Evolutionary conservation across 2,888 invertebrate species (phyloP).

Genomic region (Agrilus biguttatus): DNA sequence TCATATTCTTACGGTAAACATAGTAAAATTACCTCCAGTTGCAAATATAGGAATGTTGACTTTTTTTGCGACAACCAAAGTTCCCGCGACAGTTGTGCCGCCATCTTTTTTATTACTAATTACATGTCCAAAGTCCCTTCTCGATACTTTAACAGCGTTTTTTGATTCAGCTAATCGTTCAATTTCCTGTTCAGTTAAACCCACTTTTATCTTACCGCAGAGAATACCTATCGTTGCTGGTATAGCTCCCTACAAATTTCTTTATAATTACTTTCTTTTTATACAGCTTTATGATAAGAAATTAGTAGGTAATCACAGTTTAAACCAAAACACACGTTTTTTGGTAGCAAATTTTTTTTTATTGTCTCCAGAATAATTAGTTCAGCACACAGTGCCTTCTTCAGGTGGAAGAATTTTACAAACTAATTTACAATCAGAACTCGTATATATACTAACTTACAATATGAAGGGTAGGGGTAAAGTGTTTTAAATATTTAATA

Average conservation of each 20-base stretch:
- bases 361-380: no score
- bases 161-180: constrained; percentile 41
- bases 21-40: constrained; percentile 55
- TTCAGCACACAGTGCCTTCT: no score
- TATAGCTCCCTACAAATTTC: constrained; percentile 48
- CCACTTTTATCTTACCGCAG: constrained; percentile 69
- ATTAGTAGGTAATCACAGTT: no score
- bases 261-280: not conserved
- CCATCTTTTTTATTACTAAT: constrained; percentile 58
- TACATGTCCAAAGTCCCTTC: constrained; percentile 71
- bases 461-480: no score
- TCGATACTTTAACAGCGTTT: constrained; percentile 62
- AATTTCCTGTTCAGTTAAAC: constrained; percentile 52
- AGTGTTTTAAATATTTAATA: no score
- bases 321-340: no score
- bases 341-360: no score
- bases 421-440: no score
- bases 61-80: constrained; percentile 69
- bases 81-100: constrained; percentile 94
- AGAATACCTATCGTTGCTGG: constrained; percentile 91
- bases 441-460: no score
- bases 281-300: no score
- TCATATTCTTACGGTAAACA: no score
- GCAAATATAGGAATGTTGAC: constrained; percentile 84
- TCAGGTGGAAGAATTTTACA: no score